Evolutionary conservation across 2,888 invertebrate genomes (phyloP), one percentile per base, ranked within the genome.

Genomic region (Orgyia antiqua): DNA sequence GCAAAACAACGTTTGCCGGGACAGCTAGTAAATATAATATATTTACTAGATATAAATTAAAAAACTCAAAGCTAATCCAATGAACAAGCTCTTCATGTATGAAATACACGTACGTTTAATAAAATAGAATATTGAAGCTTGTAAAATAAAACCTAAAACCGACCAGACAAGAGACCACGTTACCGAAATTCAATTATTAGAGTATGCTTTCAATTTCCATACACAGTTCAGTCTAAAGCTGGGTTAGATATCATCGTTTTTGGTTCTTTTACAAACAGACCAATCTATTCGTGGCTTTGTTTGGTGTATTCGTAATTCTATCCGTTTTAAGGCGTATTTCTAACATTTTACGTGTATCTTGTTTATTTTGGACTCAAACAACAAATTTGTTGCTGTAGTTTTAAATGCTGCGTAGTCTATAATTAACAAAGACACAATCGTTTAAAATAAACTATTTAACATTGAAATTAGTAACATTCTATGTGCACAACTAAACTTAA

Each of bases 131-230:
- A 35, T 30, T 26, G 25, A 32, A 36, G 33, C 26, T 12, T 24
- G 25, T 17, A 31, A 17, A 13, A 10, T 12, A 21, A 18, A 24
- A 20, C 13, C 10, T 15, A 31, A 30, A 37, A 28, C 12, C 29
- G 23, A 25, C 31, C 39, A 39, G 41, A 29, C 39, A 34, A 51
- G 31, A 29, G 45, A 49, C 63, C 57, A 50, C 54, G 32, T 55
- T 46, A 44, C 56, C 46, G 53, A 61, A 71, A 73, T 72, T 71
- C 66, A 71, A 72, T 74, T 74, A 72, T 63, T 56, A 33, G 45
- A 42, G 45, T 39, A 58, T 62, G 58, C 64, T 62, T 69, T 63
- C 68, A 65, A 65, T 69, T 63, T 63, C 51, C 58, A 58, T 47
- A 42, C 49, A 48, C 55, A 48, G 48, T 46, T 44, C 54, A 51